Evolutionary conservation across 53 echinoderm and acorn worm genomes (phyloP).

Genomic region (Apostichopus leukothele): DNA sequence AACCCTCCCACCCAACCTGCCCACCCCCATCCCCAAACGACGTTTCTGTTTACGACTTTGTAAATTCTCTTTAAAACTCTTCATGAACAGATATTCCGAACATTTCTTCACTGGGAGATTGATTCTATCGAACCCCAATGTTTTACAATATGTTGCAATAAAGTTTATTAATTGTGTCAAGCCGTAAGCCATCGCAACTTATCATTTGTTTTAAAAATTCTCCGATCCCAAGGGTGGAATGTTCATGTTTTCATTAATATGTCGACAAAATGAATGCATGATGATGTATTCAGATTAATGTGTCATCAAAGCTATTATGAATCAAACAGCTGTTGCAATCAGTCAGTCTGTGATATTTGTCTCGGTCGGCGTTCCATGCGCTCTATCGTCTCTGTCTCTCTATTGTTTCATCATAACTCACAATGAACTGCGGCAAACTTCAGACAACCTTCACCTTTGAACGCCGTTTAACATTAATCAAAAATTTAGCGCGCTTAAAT

Average conservation of each 20-base stretch:
- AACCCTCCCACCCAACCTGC: neutral
- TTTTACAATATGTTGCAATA: neutral
- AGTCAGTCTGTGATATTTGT: neutral
- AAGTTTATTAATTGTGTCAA: neutral
- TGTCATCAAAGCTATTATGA: neutral
- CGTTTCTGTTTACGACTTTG: too few species aligned
- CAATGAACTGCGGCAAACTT: neutral
- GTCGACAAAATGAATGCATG: neutral
- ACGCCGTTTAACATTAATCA: neutral
- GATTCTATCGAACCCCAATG: too few species aligned
- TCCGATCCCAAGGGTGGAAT: neutral
- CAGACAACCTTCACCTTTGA: neutral
- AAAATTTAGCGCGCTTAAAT: too few species aligned
- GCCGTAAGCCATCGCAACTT: neutral
- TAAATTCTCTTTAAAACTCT: too few species aligned
- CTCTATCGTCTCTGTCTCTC: neutral
- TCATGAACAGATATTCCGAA: too few species aligned
- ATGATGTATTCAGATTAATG: neutral
- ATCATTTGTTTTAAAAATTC: neutral
- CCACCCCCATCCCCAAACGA: neutral
- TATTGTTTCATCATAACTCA: neutral
- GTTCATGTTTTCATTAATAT: neutral
- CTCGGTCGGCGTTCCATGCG: slow-evolving; percentile 1
- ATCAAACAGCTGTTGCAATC: slow-evolving; percentile 9
- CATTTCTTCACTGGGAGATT: too few species aligned